Evolutionary conservation across 2,888 invertebrate genomes (phyloP), one percentile per base, ranked within the genome.

Genomic region (Micropterix aruncella): DNA sequence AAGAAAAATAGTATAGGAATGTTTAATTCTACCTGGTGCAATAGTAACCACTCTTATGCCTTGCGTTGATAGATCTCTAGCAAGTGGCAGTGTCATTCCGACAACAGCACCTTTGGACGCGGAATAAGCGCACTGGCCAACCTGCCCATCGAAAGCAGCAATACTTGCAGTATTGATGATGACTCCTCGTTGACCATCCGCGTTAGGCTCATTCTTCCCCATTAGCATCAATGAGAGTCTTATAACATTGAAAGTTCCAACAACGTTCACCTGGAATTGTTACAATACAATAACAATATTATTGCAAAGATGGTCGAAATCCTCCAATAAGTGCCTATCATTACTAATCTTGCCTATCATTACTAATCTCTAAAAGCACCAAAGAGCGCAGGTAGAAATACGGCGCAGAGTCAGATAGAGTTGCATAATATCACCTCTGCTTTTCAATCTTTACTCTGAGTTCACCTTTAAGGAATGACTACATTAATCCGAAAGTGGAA

Each of bases 161-260:
- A 96, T 78, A 55, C 95, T 95, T 1, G 97, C 89, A 0, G 97
- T 99, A 61, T 97, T 97, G 2, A 99, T 73, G 41, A 99, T 79
- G 1, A 96, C 91, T 3, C 99, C 99, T 41, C 93, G 75, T 57
- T 91, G 85, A 0, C 90, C 91, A 60, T 91, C 84, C 40, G 67
- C 68, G 59, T 92, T 83, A 0, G 91, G 86, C 37, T 79, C 72
- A 60, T 96, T 96, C 54, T 83, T 72, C 9, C 82, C 83, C 59
- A 99, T 92, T 44, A 93, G 55, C 0, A 85, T 88, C 3, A 77
- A 85, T 0, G 87, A 73, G 47, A 96, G 66, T 14, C 97, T 77
- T 42, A 86, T 86, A 1, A 94, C 90, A 63, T 99, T 99, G 62
- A 99, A 97, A 0, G 94, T 89, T 3, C 99, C 99, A 39, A 82